Base-by-base conservation (phyloP, 2,888 invertebrate species). In the Trypoxylon attenuatum region DNA sequence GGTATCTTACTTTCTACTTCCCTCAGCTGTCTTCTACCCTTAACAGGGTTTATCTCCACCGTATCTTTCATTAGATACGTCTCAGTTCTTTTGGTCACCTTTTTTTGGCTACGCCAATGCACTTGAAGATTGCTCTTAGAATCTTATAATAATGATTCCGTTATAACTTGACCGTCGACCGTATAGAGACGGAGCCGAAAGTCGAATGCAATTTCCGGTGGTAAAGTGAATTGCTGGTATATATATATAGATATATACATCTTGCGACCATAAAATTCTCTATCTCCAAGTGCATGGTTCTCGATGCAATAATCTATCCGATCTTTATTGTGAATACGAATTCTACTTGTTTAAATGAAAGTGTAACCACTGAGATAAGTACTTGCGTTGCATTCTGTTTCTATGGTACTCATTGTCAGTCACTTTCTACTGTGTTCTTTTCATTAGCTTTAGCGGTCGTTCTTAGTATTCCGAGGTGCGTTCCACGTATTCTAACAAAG, bases 1-100 rank as follows among this genome's bases (percentile, higher is more conserved):
- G 23, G 45, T 58, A 52, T 63, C 62, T 63, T 58, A 52, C 47
- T 58, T 57, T 53, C 58, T 46, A 52, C 62, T 58, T 46, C 21
- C 47, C 41, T 47, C 43, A 58, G 42, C 52, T 49, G 3, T 13
- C 10, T 58, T 38, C 39, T 23, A 13, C 18, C 15, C 18, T 13
- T 27, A 8, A 25, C 47, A 5, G 38, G 38, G 38, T 49, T 49
- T 38, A 8, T 21, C 13, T 21, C 21, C 10, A 16, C 27, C 8
- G 3, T 29, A 23, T 15, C 46, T 18, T 19, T 29, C 29, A 47
- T 47, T 47, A 29, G 29, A 21, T n/a, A n/a, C 21, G 47, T 29
- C 47, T 18, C 18, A 21, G 29, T 22, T 43, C 22, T 22, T 15
- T 4, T 22, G 1, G 18, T 43, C n/a, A 21, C 10, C 43, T 22